A percentile compares a stretch with the other conserved stretches of the same genome.
phyloP scores from a whole-genome alignment of 2,888 invertebrate genomes.

The Limnephilus lunatus region DNA sequence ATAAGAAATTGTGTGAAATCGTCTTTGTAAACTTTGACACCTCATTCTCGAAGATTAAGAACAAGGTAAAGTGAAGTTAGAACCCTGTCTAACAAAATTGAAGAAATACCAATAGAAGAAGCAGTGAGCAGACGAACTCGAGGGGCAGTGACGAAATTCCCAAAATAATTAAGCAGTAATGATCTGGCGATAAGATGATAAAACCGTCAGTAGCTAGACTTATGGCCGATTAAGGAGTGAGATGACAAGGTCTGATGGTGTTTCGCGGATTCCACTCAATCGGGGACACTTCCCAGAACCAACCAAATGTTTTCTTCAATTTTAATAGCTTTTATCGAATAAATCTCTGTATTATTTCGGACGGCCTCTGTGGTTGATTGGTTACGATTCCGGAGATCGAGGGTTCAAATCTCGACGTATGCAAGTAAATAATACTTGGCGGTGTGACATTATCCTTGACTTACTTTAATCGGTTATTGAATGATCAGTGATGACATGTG shows the following conservation, averaged over 20 bases:
- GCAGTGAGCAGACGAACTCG: background rate
- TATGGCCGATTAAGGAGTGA: background rate
- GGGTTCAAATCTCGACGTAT: too few species aligned
- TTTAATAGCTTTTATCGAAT: background rate
- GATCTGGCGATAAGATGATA: background rate
- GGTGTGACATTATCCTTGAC: too few species aligned
- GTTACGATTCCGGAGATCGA: too few species aligned
- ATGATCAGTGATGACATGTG: too few species aligned
- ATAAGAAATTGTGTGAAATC: too few species aligned
- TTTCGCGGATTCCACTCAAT: background rate
- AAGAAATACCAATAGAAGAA: background rate
- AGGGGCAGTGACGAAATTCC: background rate
- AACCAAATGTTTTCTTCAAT: background rate
- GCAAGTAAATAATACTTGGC: too few species aligned
- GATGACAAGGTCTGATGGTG: background rate
- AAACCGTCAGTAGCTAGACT: background rate
- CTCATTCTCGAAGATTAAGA: too few species aligned
- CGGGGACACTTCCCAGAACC: background rate
- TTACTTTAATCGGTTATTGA: too few species aligned
- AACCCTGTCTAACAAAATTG: too few species aligned
- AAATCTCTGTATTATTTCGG: background rate
- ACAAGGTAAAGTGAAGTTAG: too few species aligned
- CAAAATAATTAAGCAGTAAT: background rate
- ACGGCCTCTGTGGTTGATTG: background rate
- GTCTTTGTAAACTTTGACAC: too few species aligned